Evolutionary conservation across 2,888 invertebrate species (phyloP), one percentile per base, ranked within the genome.

Genomic region (Zygothrica quintamaculata): DNA sequence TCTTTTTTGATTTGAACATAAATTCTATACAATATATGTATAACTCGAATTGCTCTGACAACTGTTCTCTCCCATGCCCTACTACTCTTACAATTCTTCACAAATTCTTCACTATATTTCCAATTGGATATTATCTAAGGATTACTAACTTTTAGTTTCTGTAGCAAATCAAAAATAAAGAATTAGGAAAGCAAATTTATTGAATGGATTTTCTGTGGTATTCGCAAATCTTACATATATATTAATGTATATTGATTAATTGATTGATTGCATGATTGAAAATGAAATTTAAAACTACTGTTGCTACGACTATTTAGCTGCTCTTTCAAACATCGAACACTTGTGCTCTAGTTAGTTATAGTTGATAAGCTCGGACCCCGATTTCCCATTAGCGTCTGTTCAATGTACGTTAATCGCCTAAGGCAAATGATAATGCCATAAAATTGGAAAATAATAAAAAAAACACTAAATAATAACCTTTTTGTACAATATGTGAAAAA

Each of bases 381-480:
- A 36, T 43, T 42, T 31, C 25, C 48, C 48, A 47, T 47, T 47
- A 40, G 44, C 5, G 13, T 52, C 40, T 22, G 57, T 56, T 56
- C 65, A 76, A 59, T 62, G 73, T 36, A 39, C 47, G 51, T 65
- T 79, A 77, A 75, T 78, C 68, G 57, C 33, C 33, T 52, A 59
- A 46, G 5, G 39, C 18, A 62, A n/a, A 59, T 65, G 74, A 82
- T 81, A 81, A 62, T 76, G 62, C 9, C 60, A 51, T 59, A 73
- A 62, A 65, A 22, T 22, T 3, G 18, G 5, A 22, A 22, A 22
- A 22, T 22, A 3, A 22, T 3, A 22, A 5, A 5, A 22, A 22
- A 22, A 22, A 22, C n/a, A 22, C 18, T 3, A 22, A 22, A 22
- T 2, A 2, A 22, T 3, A 22, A 22, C 3, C 18, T 48, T 53